Base-by-base conservation (phyloP, 2,797 vertebrate genomes). In the Labeo calbasu region DNA sequence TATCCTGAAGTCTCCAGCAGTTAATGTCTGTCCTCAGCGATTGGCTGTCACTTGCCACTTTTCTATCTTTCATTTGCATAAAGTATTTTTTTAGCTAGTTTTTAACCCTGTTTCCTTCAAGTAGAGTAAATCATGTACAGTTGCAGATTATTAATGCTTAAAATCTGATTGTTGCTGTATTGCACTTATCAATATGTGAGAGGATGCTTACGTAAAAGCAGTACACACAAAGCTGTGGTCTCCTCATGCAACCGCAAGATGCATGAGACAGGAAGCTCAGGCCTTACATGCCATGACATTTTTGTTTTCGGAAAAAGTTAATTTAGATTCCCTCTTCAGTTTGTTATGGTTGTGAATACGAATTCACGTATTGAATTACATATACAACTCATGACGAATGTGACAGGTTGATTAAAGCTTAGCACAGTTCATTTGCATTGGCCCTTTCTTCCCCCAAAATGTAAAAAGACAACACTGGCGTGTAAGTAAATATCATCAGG, bases 401-500 rank as follows among this genome's bases (percentile, higher is more conserved):
- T 48, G 36, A 48, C 51, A 28, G 36, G 21, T 15, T 61, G 36
- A 53, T 43, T 46, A 55, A 40, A 76, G 59, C 14, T 68, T 48
- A n/a, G 72, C 23, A 28, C 28, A 46, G 61, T 32, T 40, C 28
- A 1, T 7, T 8, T 73, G 46, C 61, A 23, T 72, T 43, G 25
- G 70, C 17, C 12, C 59, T 66, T 82, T 82, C 57, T 43, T 53
- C 2, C 46, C 12, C 14, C 32, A 48, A 59, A 48, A 28, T 43
- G 23, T 55, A 28, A 19, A 55, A 82, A 50, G 43, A n/a, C 55
- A 51, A 61, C 57, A 51, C 69, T 36, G 72, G 51, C 25, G 15
- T 36, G 70, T 15, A 68, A 76, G 53, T 68, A 85, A 81, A 0
- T 53, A 65, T 53, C 50, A 36, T 71, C 79, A 69, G 85, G 83